Evolutionary conservation across 2,888 invertebrate genomes (phyloP).

Genomic region (Nomada hirtipes): DNA sequence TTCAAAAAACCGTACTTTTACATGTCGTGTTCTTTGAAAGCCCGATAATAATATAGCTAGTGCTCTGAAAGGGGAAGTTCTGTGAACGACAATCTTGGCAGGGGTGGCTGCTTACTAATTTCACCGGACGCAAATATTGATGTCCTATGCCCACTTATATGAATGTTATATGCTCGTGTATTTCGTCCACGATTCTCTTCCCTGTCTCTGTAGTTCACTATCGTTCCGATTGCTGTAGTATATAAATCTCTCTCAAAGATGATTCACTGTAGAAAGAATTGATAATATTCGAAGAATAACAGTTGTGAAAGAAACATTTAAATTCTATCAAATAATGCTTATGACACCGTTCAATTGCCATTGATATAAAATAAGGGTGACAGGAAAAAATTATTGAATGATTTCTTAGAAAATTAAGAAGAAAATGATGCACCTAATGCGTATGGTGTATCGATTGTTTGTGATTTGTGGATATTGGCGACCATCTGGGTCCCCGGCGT

Average conservation of each 20-base stretch:
- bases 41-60: not conserved
- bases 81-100: not conserved
- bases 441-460: conserved; percentile 28
- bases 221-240: too few species aligned
- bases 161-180: not conserved
- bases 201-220: not conserved
- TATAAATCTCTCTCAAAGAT: too few species aligned
- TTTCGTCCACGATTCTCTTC: not conserved
- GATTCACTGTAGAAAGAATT: too few species aligned
- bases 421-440: conserved; percentile 45
- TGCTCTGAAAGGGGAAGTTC: not conserved
- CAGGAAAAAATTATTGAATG: too few species aligned
- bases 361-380: too few species aligned
- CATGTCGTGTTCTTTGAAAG: too few species aligned
- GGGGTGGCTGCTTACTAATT: not conserved
- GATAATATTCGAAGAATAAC: too few species aligned
- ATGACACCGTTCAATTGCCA: too few species aligned
- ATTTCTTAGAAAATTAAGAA: not conserved
- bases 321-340: too few species aligned
- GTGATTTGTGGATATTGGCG: conserved; percentile 64
- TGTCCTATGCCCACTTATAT: not conserved
- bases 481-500: conserved; percentile 40
- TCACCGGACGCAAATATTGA: not conserved
- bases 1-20: too few species aligned
- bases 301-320: too few species aligned